Evolutionary conservation across 1,140 invertebrate species (phyloP), one percentile per base, ranked within the genome.

Genomic region (Eupeodes corollae): DNA sequence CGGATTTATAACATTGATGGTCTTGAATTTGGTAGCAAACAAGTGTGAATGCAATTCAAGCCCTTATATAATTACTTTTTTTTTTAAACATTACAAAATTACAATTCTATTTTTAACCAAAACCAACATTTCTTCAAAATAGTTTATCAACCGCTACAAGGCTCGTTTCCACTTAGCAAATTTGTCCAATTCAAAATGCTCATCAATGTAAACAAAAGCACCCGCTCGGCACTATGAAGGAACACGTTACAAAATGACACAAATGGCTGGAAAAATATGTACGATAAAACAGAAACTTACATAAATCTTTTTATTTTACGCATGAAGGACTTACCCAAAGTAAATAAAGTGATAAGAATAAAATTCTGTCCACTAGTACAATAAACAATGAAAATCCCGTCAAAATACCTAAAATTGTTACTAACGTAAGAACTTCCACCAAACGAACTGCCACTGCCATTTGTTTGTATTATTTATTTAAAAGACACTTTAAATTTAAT

Each of bases 321-420:
- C 32, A 16, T 3, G 0, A 10, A 26, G 18, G 5, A 46, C 47
- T 33, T 44, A 52, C 51, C 39, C 38, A 42, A n/a, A 52, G 19
- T 39, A 52, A 16, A 30, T 42, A 35, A 16, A 53, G 41, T 26
- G 47, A 38, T 14, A 53, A 3, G 15, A 34, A 34, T 12, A 49
- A 32, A n/a, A 42, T 34, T 15, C 53, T 45, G 35, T 55, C 51
- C 38, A 43, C 39, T 10, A 49, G 18, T 32, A 54, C 48, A 16
- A 55, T 42, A 16, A 55, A 39, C n/a, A 55, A 47, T 9, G 50
- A 49, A 19, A 52, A 34, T n/a, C 44, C 51, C 12, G 49, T 50
- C 26, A 52, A 37, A n/a, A 52, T 40, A 14, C 50, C 50, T 21
- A 52, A 34, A 5, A 50, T 9, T 21, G 52, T 54, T 11, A 54